These are phyloP conservation scores for Lordiphosa collinella DNA, from an alignment of 1,140 invertebrate species.

Conservation along the genomic window DNA sequence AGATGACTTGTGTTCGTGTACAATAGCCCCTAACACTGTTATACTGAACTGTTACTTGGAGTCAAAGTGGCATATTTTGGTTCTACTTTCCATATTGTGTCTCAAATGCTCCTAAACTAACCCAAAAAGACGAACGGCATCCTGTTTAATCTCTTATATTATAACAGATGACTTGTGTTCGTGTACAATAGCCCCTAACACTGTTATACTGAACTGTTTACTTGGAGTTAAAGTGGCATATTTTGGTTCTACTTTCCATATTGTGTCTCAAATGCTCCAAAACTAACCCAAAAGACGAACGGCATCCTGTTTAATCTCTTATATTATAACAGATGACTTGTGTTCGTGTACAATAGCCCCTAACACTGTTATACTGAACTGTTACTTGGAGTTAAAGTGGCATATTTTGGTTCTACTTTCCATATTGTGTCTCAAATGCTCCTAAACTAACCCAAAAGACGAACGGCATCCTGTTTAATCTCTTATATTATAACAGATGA, in stretches of 20 bases:
- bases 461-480: slow-evolving; percentile 23
- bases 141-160: slow-evolving; percentile 32
- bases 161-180: slow-evolving; percentile 39
- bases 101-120: slow-evolving; percentile 52
- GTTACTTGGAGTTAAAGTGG: slow-evolving; percentile 20
- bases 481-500: slow-evolving; percentile 3
- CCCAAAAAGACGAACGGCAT: slow-evolving; percentile 25
- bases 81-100: slow-evolving; percentile 18
- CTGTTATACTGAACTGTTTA: slow-evolving; percentile 4
- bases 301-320: slow-evolving; percentile 37
- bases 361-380: background rate
- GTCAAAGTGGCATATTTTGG: slow-evolving; percentile 50
- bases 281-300: slow-evolving; percentile 25
- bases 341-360: slow-evolving; percentile 22
- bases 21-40: background rate
- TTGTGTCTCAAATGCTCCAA: slow-evolving; percentile 52
- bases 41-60: slow-evolving; percentile 6
- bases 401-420: slow-evolving; percentile 3
- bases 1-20: slow-evolving; percentile 32
- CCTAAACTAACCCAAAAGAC: slow-evolving; percentile 3
- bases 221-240: slow-evolving; percentile 52
- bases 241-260: slow-evolving; percentile 4
- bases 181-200: slow-evolving; percentile 2
- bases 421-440: slow-evolving; percentile 27
- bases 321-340: slow-evolving; percentile 40